Evolutionary conservation across 23 tunicate genomes (phyloP), one percentile per base, ranked within the genome.

Genomic region (Oikopleura vanhoeffeni): DNA sequence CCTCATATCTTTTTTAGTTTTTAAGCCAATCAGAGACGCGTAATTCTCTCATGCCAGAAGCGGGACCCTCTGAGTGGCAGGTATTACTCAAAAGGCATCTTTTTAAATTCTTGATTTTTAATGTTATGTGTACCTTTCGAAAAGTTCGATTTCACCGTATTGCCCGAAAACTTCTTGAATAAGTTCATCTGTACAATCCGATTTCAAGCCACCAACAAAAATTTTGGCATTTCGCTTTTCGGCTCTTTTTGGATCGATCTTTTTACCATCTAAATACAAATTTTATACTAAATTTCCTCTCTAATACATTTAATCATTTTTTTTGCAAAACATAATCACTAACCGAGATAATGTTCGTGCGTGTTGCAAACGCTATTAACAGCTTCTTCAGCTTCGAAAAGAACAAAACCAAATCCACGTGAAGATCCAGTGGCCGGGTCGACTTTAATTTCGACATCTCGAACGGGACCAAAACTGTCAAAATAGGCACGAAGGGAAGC

Each of bases 371-470:
- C 79, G 35, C 36, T 38, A 4, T 28, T 71, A 18, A 71, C 79
- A 32, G 79, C 27, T 28, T 71, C 79, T 32, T 18, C 34, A 30
- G 2, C 3, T 32, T 24, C 34, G 38, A 71, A 71, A 13, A 71
- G 79, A 32, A 71, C 79, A 38, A 71, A 71, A 71, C 79, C 79
- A 32, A 71, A 71, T 18, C 79, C 79, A 2, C 79, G 34, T 2
- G 79, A 71, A 71, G 4, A 4, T 18, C 79, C 79, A 71, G 79
- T 71, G 2, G 4, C 4, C 36, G 79, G 79, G 32, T 71, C 79
- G 4, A 71, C 79, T 71, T 71, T 71, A 38, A 71, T 71, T 71
- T 71, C 79, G 34, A 71, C 79, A 30, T 71, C 79, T 2, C 35
- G 27, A 2, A 71, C 79, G 2, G 79, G 3, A 4, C 79, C 79